phyloP scores from a whole-genome alignment of 2,113 vertebrate species.

The Siniperca chuatsi region DNA sequence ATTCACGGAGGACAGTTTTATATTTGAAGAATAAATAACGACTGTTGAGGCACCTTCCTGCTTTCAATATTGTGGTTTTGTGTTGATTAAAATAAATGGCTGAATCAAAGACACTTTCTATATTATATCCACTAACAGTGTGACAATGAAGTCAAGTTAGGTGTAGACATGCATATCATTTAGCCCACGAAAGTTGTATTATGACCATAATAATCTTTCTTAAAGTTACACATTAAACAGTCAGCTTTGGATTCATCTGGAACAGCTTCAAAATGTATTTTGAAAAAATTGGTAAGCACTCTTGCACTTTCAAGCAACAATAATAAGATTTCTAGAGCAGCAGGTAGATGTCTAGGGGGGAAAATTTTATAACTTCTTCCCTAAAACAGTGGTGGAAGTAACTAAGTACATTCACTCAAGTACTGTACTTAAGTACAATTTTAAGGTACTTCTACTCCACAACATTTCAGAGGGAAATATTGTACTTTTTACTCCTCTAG shows the following conservation, averaged over 20 bases:
- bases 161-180: neutral
- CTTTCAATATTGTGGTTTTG: neutral
- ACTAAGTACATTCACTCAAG: too few relatives aligned
- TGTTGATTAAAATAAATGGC: constrained; percentile 37
- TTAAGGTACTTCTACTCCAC: neutral
- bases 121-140: neutral
- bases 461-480: neutral
- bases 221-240: too few relatives aligned
- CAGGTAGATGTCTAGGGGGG: too few relatives aligned
- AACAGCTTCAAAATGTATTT: neutral
- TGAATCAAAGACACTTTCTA: neutral
- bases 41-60: neutral
- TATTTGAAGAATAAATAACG: constrained; percentile 23
- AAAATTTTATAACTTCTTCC: neutral
- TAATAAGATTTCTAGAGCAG: too few relatives aligned
- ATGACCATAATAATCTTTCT: neutral
- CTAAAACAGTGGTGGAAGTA: neutral
- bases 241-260: neutral
- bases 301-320: too few relatives aligned
- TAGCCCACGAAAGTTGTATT: neutral
- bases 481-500: neutral
- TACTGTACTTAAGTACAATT: too few relatives aligned
- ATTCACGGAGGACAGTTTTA: constrained; percentile 13
- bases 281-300: neutral
- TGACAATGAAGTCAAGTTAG: neutral